Conservation (phyloP, 2,888 invertebrate genomes). For the Sialis lutaria region DNA sequence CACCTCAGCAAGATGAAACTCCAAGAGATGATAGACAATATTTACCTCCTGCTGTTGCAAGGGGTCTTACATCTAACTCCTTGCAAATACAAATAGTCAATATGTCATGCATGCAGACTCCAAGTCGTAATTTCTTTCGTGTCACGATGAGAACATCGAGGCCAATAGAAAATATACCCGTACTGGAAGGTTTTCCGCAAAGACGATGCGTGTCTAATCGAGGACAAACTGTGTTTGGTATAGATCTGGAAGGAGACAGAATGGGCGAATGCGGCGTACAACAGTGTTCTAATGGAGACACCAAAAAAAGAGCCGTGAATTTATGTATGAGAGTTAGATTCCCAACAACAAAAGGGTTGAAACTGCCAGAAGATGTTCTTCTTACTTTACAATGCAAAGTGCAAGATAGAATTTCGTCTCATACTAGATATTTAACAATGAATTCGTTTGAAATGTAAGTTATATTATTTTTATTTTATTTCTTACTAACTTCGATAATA, state of each 20-base stretch:
- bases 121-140: slow-evolving; percentile 19
- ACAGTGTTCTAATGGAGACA: slow-evolving; percentile 21
- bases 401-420: slow-evolving; percentile 32
- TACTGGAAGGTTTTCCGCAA: slow-evolving; percentile 21
- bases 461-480: slow-evolving; percentile 9
- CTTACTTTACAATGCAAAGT: slow-evolving; percentile 35
- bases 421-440: slow-evolving; percentile 24
- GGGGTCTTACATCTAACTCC: slow-evolving; percentile 6
- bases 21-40: background rate
- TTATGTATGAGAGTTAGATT: slow-evolving; percentile 36
- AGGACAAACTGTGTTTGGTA: slow-evolving; percentile 18
- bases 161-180: slow-evolving; percentile 20
- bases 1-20: background rate
- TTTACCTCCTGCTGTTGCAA: background rate
- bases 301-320: slow-evolving; percentile 15
- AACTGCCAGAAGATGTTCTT: slow-evolving; percentile 30
- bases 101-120: slow-evolving; percentile 21
- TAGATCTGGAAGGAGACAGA: slow-evolving; percentile 27
- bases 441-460: slow-evolving; percentile 17
- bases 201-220: slow-evolving; percentile 12
- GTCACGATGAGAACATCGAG: slow-evolving; percentile 24
- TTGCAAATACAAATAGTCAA: slow-evolving; percentile 17
- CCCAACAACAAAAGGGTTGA: slow-evolving; percentile 32
- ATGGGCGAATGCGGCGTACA: slow-evolving; percentile 34
- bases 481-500: too few relatives aligned